Conservation (phyloP, 2,113 vertebrate genomes). For the Callionymus lyra region DNA sequence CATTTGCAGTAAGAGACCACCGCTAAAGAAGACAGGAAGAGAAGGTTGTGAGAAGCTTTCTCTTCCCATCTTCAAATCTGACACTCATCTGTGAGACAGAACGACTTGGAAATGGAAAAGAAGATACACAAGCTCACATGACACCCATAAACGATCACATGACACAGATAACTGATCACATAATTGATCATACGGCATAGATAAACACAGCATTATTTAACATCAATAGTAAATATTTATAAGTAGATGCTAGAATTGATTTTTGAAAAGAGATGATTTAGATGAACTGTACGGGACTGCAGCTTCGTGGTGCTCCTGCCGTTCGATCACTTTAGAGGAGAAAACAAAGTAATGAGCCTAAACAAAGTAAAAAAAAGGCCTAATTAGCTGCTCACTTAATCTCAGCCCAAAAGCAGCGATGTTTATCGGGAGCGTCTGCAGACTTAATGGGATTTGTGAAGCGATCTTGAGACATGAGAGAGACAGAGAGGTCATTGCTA, state of each 20-base stretch:
- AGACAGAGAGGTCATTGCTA: slow-evolving; percentile 2
- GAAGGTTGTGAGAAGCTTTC: not conserved
- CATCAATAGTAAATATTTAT: too few relatives aligned
- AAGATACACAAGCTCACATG: too few relatives aligned
- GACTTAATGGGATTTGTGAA: not conserved
- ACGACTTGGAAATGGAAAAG: too few relatives aligned
- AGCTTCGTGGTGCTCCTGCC: slow-evolving; percentile 1
- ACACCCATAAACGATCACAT: too few relatives aligned
- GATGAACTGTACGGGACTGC: too few relatives aligned
- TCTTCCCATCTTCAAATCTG: slow-evolving; percentile 17
- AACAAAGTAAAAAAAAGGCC: slow-evolving; percentile 26
- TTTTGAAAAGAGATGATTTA: too few relatives aligned
- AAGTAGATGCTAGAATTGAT: too few relatives aligned
- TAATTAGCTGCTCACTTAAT: slow-evolving; percentile 23
- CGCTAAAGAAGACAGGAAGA: slow-evolving; percentile 3
- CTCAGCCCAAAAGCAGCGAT: slow-evolving; percentile 9
- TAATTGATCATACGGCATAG: too few relatives aligned
- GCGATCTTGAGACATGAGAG: not conserved
- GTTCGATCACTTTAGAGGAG: not conserved
- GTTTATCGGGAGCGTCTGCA: slow-evolving; percentile 5
- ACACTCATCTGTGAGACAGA: slow-evolving; percentile 23
- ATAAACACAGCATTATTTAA: too few relatives aligned
- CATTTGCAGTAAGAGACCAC: slow-evolving; percentile 31
- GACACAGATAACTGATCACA: too few relatives aligned
- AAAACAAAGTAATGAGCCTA: slow-evolving; percentile 30